Percentiles rank a stretch among this genome's conserved stretches.
These are phyloP conservation scores for Cantharis flavilabris DNA, from an alignment of 2,888 invertebrate species.

Conservation along the genomic window DNA sequence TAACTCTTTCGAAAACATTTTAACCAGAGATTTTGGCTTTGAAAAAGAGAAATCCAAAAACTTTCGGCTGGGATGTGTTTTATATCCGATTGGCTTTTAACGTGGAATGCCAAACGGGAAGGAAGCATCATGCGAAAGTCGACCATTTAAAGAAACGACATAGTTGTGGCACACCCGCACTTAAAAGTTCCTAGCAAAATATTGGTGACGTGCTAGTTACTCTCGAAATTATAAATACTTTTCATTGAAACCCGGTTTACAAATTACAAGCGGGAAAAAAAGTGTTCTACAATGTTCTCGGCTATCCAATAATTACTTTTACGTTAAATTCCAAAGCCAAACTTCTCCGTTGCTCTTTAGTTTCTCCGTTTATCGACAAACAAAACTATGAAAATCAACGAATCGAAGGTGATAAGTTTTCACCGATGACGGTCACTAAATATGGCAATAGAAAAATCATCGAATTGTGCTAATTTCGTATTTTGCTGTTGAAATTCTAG, in stretches of 20 bases:
- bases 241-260: not conserved
- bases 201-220: not conserved
- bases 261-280: not conserved
- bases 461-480: not conserved
- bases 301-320: no score
- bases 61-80: no score
- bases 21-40: not conserved
- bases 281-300: no score
- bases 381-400: not conserved
- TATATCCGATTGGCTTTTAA: not conserved
- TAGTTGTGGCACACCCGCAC: not conserved
- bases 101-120: not conserved
- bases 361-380: not conserved
- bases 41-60: no score
- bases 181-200: not conserved
- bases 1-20: not conserved
- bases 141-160: not conserved
- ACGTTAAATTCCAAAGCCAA: not conserved
- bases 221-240: not conserved
- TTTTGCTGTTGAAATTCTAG: not conserved
- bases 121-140: not conserved
- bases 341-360: not conserved
- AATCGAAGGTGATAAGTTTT: no score
- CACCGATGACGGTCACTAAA: no score
- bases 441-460: not conserved